Evolutionary conservation across 2,797 vertebrate genomes (phyloP).

Genomic region (Linurgus olivaceus): DNA sequence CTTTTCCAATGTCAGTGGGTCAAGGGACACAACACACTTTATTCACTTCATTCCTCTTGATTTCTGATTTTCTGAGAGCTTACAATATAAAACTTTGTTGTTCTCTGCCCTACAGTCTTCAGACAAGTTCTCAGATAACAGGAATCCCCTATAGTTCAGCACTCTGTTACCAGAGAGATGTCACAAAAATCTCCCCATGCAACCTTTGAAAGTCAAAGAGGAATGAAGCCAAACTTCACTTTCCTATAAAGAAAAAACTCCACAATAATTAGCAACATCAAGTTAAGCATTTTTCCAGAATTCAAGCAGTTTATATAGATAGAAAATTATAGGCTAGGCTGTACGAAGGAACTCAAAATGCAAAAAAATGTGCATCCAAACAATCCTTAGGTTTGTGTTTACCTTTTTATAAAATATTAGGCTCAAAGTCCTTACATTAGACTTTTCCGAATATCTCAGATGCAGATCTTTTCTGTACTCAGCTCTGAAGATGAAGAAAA

Average conservation of each 20-base stretch:
- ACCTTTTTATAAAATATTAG: neutral
- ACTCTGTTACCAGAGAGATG: neutral
- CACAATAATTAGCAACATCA: neutral
- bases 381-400: neutral
- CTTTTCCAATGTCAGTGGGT: neutral
- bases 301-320: neutral
- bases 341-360: neutral
- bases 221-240: neutral
- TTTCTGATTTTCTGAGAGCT: neutral
- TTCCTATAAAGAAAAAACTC: neutral
- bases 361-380: neutral
- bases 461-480: neutral
- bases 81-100: neutral
- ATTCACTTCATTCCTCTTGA: neutral
- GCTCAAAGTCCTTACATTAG: neutral
- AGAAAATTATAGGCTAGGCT: neutral
- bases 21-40: neutral
- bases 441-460: neutral
- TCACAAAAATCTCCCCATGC: neutral
- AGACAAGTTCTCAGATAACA: neutral
- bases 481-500: neutral
- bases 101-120: neutral
- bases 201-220: neutral
- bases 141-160: neutral
- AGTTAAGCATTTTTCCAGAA: neutral